Base-by-base conservation (phyloP, 2,113 vertebrate genomes). In the Anguilla japonica region DNA sequence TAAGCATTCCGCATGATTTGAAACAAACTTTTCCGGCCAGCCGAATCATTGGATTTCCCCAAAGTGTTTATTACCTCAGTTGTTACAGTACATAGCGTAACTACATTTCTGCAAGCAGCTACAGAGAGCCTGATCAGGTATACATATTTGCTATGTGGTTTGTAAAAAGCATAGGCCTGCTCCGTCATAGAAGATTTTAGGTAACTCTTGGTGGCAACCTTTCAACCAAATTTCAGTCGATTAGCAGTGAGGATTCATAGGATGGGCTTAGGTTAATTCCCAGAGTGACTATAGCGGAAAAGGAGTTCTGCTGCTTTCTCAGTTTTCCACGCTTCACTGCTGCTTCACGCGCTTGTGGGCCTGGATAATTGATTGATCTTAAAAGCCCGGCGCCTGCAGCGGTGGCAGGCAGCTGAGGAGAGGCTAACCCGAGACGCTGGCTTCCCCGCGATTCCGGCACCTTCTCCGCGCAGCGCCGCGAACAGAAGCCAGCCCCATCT, bases 401-500 rank as follows among this genome's bases (percentile, higher is more conserved):
- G 26, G 60, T 0, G 60, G 5, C 60, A 26, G 60, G 26, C 60
- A 26, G 60, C 60, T 26, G 60, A 67, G 8, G 60, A 22, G 60
- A 67, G 8, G 22, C 22, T 67, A 67, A 26, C 60, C 60, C 20
- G 60, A 6, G 60, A 67, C 60, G 39, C 80, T 86, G 15, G 53
- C 71, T 46, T 81, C 53, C 50, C 75, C 71, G 26, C 57, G n/a
- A 63, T 34, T 53, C 75, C 50, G 71, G 84, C 84, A 15, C 84
- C 40, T 34, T 56, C 29, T 85, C 60, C 26, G 50, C 26, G 20
- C 84, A 53, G 63, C 53, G 20, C 46, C 15, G 82, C 57, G 50
- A 67, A 67, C 60, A 67, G 56, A 81, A 82, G 56, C 40, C 57
- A 39, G 80, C 56, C 60, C 85, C 85, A 82, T 86, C 79, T 85